A percentile compares a stretch with the other conserved stretches of the same genome.
Evolutionary conservation across 2,888 invertebrate species (phyloP).

Genomic region (Orchesellides sinensis): DNA sequence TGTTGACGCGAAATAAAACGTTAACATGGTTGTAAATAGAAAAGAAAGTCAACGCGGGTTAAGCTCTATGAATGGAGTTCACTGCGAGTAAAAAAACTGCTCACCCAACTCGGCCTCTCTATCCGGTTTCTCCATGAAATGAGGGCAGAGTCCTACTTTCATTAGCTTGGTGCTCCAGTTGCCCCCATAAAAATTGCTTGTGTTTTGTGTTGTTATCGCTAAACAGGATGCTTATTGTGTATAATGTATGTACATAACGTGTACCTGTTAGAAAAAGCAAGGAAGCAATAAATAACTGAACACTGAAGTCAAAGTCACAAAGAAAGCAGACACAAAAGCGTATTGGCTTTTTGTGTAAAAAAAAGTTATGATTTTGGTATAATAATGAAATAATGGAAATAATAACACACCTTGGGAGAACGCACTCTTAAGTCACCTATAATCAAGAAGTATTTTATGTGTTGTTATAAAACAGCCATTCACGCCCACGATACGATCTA

Average conservation of each 20-base stretch:
- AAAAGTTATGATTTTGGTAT: too few relatives aligned
- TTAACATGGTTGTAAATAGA: too few relatives aligned
- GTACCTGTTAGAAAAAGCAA: constrained; percentile 28
- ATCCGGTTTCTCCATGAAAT: constrained; percentile 65
- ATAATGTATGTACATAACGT: constrained; percentile 2
- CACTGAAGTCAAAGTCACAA: constrained; percentile 57
- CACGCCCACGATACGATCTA: too few relatives aligned
- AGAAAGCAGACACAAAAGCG: constrained; percentile 31
- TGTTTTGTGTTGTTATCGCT: not conserved
- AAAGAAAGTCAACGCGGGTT: not conserved
- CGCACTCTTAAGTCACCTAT: too few relatives aligned
- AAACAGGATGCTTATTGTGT: constrained; percentile 25
- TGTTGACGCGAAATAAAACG: too few relatives aligned
- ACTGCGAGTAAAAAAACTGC: not conserved
- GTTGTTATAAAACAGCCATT: too few relatives aligned
- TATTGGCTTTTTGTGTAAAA: too few relatives aligned
- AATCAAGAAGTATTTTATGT: too few relatives aligned
- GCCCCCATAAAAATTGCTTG: constrained; percentile 24
- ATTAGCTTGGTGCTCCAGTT: constrained; percentile 32
- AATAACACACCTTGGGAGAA: too few relatives aligned
- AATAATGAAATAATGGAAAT: too few relatives aligned
- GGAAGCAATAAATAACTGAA: constrained; percentile 54
- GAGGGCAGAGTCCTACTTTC: constrained; percentile 61
- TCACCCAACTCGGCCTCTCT: constrained; percentile 61
- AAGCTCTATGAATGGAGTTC: constrained; percentile 4